Percentiles rank a stretch among this genome's conserved stretches.
Conservation (phyloP, 2,888 invertebrate species). For the Neoascia interrupta region DNA sequence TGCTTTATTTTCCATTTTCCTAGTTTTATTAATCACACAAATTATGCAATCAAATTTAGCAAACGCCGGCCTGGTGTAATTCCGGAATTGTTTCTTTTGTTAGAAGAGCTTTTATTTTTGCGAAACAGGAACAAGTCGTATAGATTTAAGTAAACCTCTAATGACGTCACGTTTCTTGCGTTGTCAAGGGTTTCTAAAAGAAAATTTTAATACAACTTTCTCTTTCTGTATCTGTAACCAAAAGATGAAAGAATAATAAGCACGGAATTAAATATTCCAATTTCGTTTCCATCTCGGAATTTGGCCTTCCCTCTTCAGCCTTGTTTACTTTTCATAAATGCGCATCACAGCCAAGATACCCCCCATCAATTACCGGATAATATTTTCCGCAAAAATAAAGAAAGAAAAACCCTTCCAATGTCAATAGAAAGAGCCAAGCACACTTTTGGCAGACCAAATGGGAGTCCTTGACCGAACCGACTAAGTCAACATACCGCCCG, state of each 20-base stretch:
- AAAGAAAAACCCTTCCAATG: slow-evolving; percentile 14
- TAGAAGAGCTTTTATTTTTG: too few species aligned
- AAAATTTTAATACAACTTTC: too few species aligned
- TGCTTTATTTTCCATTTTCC: too few species aligned
- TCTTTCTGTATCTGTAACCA: too few species aligned
- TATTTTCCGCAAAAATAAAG: slow-evolving; percentile 7
- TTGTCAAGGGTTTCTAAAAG: too few species aligned
- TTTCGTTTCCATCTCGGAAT: neutral
- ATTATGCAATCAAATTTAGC: too few species aligned
- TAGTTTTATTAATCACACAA: too few species aligned
- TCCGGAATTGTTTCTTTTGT: too few species aligned
- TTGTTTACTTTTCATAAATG: slow-evolving; percentile 44
- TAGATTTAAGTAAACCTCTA: too few species aligned
- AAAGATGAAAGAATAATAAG: slow-evolving; percentile 21
- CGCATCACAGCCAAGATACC: slow-evolving; percentile 8
- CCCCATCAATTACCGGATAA: slow-evolving; percentile 32
- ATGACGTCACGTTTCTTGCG: too few species aligned
- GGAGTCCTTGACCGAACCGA: slow-evolving; percentile 45
- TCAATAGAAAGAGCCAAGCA: slow-evolving; percentile 19
- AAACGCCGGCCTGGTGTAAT: too few species aligned
- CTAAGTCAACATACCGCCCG: slow-evolving; percentile 45
- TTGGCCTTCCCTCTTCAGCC: neutral
- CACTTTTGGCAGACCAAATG: slow-evolving; percentile 16
- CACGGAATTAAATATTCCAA: slow-evolving; percentile 26
- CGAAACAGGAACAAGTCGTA: too few species aligned